Evolutionary conservation across 2,888 invertebrate species (phyloP).

Genomic region (Adineta ricciae): DNA sequence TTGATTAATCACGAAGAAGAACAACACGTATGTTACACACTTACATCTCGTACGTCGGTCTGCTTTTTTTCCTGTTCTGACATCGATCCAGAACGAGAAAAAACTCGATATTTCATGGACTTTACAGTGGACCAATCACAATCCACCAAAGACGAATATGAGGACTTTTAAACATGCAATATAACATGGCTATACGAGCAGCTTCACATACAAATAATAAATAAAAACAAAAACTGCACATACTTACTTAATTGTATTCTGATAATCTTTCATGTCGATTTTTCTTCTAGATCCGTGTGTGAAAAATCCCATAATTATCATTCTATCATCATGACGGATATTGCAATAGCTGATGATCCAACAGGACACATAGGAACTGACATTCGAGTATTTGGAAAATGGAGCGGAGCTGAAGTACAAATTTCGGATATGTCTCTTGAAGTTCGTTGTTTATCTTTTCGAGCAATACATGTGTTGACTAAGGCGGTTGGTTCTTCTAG

Average conservation of each 20-base stretch:
- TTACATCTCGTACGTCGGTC: not conserved
- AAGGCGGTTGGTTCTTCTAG: not conserved
- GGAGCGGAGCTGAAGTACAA: slow-evolving; percentile 31
- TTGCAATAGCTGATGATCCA: not conserved
- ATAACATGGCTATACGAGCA: not conserved
- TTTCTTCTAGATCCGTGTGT: not conserved
- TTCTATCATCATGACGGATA: not conserved
- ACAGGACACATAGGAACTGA: not conserved
- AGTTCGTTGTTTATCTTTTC: slow-evolving; percentile 10
- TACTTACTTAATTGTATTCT: not conserved
- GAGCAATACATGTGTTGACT: too few relatives aligned
- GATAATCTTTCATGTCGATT: not conserved
- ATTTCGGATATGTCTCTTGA: slow-evolving; percentile 32
- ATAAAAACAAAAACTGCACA: not conserved
- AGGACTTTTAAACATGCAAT: slow-evolving; percentile 5
- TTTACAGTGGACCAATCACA: not conserved
- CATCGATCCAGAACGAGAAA: not conserved
- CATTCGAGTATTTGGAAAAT: slow-evolving; percentile 32
- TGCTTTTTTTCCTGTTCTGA: not conserved
- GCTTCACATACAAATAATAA: slow-evolving; percentile 4
- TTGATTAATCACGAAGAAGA: not conserved
- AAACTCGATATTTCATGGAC: not conserved
- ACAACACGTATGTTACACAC: not conserved
- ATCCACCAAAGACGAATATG: not conserved
- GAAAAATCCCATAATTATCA: not conserved